Conservation (phyloP, 1,140 invertebrate species). For the Patella vulgata region DNA sequence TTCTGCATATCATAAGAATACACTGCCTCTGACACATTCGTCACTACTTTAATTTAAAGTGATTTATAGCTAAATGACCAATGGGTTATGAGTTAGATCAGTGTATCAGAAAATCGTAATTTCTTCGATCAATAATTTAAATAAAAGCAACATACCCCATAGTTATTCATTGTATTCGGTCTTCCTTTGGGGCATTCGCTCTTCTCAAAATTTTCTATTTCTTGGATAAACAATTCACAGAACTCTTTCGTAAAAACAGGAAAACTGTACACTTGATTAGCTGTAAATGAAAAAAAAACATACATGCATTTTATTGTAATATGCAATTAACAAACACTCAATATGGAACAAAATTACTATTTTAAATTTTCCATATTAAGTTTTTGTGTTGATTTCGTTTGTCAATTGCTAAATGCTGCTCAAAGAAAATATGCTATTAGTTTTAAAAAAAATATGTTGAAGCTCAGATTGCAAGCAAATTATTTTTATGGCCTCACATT, state of each 20-base stretch:
- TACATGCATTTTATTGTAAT: too few species aligned
- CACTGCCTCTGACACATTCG: too few species aligned
- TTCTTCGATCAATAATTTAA: too few species aligned
- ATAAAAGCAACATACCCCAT: constrained; percentile 62
- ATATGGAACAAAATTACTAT: neutral
- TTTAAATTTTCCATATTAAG: neutral
- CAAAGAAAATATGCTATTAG: too few species aligned
- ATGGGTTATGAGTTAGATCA: too few species aligned
- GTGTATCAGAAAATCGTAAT: too few species aligned
- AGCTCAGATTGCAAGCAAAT: neutral
- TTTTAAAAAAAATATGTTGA: neutral
- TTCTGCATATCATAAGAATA: too few species aligned
- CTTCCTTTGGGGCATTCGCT: constrained; percentile 64
- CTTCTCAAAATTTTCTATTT: constrained; percentile 64
- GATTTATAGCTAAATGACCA: too few species aligned
- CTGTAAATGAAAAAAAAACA: constrained; percentile 29
- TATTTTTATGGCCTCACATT: neutral
- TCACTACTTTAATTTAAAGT: too few species aligned
- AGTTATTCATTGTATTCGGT: constrained; percentile 69
- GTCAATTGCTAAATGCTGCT: too few species aligned
- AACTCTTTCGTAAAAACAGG: constrained; percentile 66
- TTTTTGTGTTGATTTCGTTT: neutral
- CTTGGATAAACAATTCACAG: constrained; percentile 62
- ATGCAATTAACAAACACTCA: neutral
- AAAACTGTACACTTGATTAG: constrained; percentile 56